phyloP scores from a whole-genome alignment of 1,140 invertebrate genomes.

The Plutomurus gul region DNA sequence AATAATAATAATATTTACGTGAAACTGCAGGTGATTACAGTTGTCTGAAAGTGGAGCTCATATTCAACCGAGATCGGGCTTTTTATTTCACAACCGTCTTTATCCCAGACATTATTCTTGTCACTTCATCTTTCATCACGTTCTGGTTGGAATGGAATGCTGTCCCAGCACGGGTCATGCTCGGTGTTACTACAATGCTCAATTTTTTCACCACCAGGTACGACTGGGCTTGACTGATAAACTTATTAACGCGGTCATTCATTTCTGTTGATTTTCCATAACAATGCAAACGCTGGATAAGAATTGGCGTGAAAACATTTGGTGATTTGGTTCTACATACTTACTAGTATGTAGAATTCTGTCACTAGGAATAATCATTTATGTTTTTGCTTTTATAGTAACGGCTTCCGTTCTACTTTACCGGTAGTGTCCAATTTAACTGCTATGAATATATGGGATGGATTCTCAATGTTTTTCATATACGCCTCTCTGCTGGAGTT shows the following conservation, averaged over 20 bases:
- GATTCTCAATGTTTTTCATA: slow-evolving; percentile 90
- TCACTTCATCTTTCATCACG: slow-evolving; percentile 91
- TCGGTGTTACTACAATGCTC: slow-evolving; percentile 91
- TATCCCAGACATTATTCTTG: slow-evolving; percentile 91
- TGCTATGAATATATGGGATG: slow-evolving; percentile 95
- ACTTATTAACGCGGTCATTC: background rate
- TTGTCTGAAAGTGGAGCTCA: slow-evolving; percentile 87
- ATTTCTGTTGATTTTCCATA: too few relatives aligned
- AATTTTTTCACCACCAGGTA: slow-evolving; percentile 87
- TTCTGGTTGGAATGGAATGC: slow-evolving; percentile 97
- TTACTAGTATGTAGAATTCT: too few relatives aligned
- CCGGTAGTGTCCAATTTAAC: slow-evolving; percentile 91
- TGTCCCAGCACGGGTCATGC: slow-evolving; percentile 71
- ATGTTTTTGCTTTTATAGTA: slow-evolving; percentile 35
- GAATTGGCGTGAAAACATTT: too few relatives aligned
- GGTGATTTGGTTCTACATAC: too few relatives aligned
- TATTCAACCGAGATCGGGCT: slow-evolving; percentile 88
- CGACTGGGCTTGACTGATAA: background rate
- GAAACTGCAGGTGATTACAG: slow-evolving; percentile 88
- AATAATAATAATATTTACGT: too few relatives aligned
- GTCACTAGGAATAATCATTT: too few relatives aligned
- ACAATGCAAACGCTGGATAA: too few relatives aligned
- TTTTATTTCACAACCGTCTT: slow-evolving; percentile 96
- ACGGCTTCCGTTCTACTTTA: slow-evolving; percentile 66
- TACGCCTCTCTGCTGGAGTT: slow-evolving; percentile 91